Evolutionary conservation across 2,113 vertebrate species (phyloP).

Genomic region (Danionella cerebrum): DNA sequence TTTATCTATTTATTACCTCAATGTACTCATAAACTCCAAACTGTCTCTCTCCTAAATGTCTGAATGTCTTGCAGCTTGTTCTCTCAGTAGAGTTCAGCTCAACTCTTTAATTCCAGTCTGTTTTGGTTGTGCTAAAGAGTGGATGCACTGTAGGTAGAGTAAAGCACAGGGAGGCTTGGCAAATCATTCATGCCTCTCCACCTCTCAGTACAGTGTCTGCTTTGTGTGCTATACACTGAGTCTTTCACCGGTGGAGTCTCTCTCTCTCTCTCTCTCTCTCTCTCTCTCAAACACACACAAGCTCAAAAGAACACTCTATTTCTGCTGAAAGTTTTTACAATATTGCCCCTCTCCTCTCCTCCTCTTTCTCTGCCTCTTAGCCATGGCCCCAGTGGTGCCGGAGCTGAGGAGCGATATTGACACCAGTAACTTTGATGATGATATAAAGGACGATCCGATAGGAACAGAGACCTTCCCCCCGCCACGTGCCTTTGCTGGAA

Average conservation of each 20-base stretch:
- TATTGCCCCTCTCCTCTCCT: conserved; percentile 1
- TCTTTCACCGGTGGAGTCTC: conserved; percentile 23
- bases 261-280: no score
- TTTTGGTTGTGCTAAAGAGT: conserved; percentile 14
- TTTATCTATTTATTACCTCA: no score
- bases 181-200: conserved; percentile 19
- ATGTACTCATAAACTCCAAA: no score
- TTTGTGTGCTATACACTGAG: conserved; percentile 36
- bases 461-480: conserved; percentile 86
- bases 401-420: conserved; percentile 92
- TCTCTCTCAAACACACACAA: no score
- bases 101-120: background rate
- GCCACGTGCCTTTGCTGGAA: conserved; percentile 92
- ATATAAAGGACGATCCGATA: conserved; percentile 87
- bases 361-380: conserved; percentile 42
- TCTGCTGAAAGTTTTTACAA: conserved; percentile 1
- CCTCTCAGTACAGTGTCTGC: conserved; percentile 30
- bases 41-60: background rate
- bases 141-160: conserved; percentile 42
- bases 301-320: background rate
- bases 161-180: conserved; percentile 38
- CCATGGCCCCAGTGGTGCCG: conserved; percentile 92
- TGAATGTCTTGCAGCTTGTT: background rate
- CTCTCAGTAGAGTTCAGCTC: background rate
- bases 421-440: conserved; percentile 95